Percentiles rank a stretch among this genome's conserved stretches.
These are phyloP conservation scores for Micromys minutus DNA, from an alignment of 2,113 vertebrate genomes.

Conservation along the genomic window DNA sequence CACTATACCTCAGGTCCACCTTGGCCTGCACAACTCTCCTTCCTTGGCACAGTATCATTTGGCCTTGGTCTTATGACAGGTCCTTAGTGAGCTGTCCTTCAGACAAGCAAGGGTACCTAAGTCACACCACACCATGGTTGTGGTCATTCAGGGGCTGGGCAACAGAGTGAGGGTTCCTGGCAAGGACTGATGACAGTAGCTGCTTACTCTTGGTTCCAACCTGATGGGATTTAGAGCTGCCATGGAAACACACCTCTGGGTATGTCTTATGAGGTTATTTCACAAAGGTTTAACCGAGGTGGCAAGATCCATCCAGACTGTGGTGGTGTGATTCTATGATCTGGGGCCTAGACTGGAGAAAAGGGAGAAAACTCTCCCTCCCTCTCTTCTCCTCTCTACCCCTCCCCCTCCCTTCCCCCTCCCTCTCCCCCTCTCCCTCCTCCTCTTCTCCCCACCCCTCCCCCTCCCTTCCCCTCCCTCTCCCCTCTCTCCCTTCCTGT, in stretches of 20 bases:
- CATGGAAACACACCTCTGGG: neutral
- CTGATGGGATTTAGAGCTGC: neutral
- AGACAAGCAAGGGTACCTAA: neutral
- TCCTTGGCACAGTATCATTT: fast-evolving
- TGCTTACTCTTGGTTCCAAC: neutral
- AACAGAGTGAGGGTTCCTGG: neutral
- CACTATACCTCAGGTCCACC: neutral
- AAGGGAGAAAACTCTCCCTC: no score
- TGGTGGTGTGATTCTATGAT: no score
- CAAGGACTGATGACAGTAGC: neutral
- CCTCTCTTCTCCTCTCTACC: neutral
- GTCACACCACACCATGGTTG: fast-evolving
- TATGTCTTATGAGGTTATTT: neutral
- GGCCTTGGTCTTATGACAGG: neutral
- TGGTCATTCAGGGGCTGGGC: neutral
- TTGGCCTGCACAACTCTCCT: neutral
- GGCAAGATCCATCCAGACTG: neutral
- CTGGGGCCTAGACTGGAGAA: neutral
- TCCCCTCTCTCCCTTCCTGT: neutral
- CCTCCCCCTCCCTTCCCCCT: neutral
- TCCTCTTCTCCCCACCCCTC: no score
- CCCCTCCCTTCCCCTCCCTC: no score
- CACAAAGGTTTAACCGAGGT: neutral
- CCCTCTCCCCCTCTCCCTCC: neutral
- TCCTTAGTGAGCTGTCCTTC: neutral